These are phyloP conservation scores for Pseudopodoces humilis DNA, from an alignment of 2,113 vertebrate genomes.

Conservation along the genomic window DNA sequence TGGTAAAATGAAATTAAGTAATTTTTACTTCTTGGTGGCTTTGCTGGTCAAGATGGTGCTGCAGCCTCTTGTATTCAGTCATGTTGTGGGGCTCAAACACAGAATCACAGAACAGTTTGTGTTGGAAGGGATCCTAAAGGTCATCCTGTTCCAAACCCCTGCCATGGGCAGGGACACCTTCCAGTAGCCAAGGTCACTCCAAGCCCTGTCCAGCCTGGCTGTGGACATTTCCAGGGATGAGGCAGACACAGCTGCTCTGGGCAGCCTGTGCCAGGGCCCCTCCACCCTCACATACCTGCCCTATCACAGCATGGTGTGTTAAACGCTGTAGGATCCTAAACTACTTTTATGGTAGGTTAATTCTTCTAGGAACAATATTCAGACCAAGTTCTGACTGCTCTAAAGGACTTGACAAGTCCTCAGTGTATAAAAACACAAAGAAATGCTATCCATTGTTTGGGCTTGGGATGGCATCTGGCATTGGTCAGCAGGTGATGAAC, in stretches of 20 bases:
- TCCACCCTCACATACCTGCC: background rate
- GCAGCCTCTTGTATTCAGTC: accelerated
- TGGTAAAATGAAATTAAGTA: background rate
- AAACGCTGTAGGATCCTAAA: background rate
- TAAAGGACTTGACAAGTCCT: background rate
- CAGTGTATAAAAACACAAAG: background rate
- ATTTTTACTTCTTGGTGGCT: background rate
- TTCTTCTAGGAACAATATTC: background rate
- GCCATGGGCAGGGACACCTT: background rate
- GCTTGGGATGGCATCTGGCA: background rate
- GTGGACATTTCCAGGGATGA: background rate
- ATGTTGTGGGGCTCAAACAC: accelerated
- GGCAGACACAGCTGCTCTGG: background rate
- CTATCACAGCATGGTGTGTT: accelerated
- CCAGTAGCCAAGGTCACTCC: too few species aligned
- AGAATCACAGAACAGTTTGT: background rate
- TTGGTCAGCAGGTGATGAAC: accelerated
- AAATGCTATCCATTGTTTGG: background rate
- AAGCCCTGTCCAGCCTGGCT: accelerated
- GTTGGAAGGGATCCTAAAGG: background rate
- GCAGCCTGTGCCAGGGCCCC: accelerated
- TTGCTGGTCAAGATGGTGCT: background rate
- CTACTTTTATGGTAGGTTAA: background rate
- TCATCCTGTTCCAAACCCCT: background rate
- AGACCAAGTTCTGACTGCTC: background rate